Evolutionary conservation across 2,888 invertebrate genomes (phyloP), one percentile per base, ranked within the genome.

Genomic region (Mesoligia furuncula): DNA sequence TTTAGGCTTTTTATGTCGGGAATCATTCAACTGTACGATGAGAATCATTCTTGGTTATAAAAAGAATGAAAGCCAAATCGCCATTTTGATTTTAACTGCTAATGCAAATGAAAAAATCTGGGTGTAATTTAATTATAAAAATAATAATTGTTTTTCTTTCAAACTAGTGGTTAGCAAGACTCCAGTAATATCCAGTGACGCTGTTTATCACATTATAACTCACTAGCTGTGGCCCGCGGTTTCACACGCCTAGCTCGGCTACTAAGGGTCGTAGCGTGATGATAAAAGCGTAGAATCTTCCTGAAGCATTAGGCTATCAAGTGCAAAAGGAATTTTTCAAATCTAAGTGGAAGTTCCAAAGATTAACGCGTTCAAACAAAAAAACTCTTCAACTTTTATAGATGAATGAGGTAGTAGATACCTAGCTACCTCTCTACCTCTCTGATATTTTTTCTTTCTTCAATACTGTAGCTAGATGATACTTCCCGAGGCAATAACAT

Each of bases 91-190:
- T 61, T 45, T 54, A 61, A 59, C 15, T 27, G 64, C 36, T 59
- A 66, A 61, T 42, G 9, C 42, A 64, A 69, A 48, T 65, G n/a
- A 74, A 65, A 74, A 65, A 65, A 45, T 42, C n/a, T 9, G 2
- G 0, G 4, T 61, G 27, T 59, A 15, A 45, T n/a, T 54, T n/a
- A 27, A 13, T 27, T 54, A 57, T 39, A 36, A 65, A 62, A 48
- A n/a, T 62, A 62, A 74, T 62, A 57, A 67, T 62, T 66, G 1
- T 20, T 51, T 82, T 80, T 82, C 42, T 45, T 75, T 66, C 8
- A 59, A 66, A 54, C 59, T n/a, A 20, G 27, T 69, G 3, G 15
- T 54, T 51, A 69, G 20, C 3, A 24, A 75, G 45, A 36, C 27
- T 61, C 17, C 39, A 31, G 15, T 39, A 71, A 54, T 27, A 59